Evolutionary conservation across 1,140 invertebrate species (phyloP).

Genomic region (Frieseomelitta varia): DNA sequence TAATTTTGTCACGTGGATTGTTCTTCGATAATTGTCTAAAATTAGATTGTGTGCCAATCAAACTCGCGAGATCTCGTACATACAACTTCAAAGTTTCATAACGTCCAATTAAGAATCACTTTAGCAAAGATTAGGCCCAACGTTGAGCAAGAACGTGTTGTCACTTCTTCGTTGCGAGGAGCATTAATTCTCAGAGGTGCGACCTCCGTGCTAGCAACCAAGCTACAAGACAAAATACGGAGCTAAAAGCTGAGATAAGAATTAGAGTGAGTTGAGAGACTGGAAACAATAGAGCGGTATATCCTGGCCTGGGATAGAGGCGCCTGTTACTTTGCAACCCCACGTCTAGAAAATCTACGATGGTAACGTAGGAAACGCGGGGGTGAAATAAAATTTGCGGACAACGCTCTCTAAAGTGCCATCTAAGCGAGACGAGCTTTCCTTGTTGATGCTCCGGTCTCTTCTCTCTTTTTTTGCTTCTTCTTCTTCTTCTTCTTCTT

Average conservation of each 20-base stretch:
- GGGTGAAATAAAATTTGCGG: slow-evolving; percentile 5
- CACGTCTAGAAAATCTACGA: neutral
- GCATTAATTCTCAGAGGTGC: neutral
- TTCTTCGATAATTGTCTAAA: neutral
- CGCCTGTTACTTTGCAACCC: neutral
- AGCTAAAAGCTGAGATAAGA: neutral
- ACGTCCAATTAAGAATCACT: neutral
- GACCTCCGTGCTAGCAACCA: neutral
- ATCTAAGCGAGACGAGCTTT: neutral
- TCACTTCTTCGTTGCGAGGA: neutral
- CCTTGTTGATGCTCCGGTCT: neutral
- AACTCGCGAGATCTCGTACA: neutral
- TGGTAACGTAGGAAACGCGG: neutral
- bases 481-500: neutral
- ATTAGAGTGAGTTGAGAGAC: neutral
- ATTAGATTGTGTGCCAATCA: neutral
- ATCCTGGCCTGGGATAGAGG: neutral
- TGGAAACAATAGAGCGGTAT: neutral
- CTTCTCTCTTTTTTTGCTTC: neutral
- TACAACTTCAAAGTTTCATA: neutral
- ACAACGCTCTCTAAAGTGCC: neutral
- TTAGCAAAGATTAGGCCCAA: neutral
- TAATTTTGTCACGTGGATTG: no score
- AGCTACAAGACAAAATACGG: neutral
- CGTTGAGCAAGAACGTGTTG: neutral